phyloP scores from a whole-genome alignment of 2,113 vertebrate species.

The Potamarius usumacintae region DNA sequence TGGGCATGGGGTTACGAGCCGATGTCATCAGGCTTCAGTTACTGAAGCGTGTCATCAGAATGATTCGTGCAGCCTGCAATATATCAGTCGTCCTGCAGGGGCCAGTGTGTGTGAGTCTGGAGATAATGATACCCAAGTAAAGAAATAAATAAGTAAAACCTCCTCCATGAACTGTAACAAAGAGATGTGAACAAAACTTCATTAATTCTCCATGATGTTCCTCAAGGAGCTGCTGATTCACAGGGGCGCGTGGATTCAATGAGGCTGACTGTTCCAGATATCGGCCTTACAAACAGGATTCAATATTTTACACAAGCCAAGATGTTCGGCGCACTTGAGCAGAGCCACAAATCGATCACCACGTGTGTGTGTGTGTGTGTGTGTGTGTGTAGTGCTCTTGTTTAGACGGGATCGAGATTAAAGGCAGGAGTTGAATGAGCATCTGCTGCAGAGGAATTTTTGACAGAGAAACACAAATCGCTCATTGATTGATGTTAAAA shows the following conservation, averaged over 20 bases:
- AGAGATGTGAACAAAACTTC: not conserved
- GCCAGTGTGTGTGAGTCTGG: not conserved
- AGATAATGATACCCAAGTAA: not conserved
- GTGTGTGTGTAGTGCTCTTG: constrained; percentile 20
- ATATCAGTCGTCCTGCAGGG: not conserved
- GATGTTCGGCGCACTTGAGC: constrained; percentile 47
- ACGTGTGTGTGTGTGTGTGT: constrained; percentile 20
- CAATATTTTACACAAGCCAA: constrained; percentile 42
- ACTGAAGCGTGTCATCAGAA: constrained; percentile 72
- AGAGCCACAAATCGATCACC: constrained; percentile 53
- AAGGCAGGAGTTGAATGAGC: constrained; percentile 10
- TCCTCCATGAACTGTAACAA: not conserved
- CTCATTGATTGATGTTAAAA: constrained; percentile 32
- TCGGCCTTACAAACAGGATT: constrained; percentile 27
- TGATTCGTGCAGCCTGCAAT: not conserved
- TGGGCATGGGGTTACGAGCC: constrained; percentile 65
- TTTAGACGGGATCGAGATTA: constrained; percentile 19
- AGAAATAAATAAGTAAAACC: not conserved
- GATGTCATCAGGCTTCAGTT: constrained; percentile 74
- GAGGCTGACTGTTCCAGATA: constrained; percentile 19
- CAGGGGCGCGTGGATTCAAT: not conserved
- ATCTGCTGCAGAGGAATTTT: not conserved
- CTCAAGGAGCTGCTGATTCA: not conserved
- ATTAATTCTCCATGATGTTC: not conserved
- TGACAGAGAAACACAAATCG: constrained; percentile 24